A percentile compares a stretch with the other conserved stretches of the same genome.
Evolutionary conservation across 2,113 vertebrate species (phyloP).

Genomic region (Onychorhynchus coronatus): DNA sequence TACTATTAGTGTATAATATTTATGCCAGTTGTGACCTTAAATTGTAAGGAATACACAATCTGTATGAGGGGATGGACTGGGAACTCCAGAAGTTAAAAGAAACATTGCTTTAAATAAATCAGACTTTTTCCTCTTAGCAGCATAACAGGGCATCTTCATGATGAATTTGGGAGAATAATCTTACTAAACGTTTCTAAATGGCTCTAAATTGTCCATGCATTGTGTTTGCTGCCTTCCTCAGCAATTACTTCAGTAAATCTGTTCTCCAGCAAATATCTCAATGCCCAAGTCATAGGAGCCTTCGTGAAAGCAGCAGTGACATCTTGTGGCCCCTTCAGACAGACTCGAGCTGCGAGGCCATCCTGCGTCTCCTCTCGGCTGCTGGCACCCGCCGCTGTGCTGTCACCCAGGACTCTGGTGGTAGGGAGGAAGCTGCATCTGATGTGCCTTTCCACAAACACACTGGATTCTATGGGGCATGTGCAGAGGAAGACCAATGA

Average conservation of each 20-base stretch:
- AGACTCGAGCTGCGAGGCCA: fast-evolving
- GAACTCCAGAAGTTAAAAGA: neutral
- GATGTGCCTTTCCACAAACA: neutral
- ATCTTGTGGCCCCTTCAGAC: conserved; percentile 21
- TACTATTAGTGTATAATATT: neutral
- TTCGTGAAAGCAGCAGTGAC: conserved; percentile 15
- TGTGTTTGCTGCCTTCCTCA: neutral
- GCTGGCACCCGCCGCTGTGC: neutral
- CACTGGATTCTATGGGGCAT: fast-evolving
- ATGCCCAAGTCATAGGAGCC: neutral
- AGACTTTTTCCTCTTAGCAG: neutral
- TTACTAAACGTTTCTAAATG: neutral
- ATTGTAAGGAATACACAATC: neutral
- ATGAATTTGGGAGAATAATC: neutral
- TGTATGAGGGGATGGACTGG: neutral
- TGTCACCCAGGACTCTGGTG: neutral
- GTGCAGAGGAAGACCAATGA: neutral
- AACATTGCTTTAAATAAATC: neutral
- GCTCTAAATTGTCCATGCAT: neutral
- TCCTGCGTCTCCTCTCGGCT: fast-evolving
- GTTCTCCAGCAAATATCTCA: fast-evolving
- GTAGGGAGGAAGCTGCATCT: neutral
- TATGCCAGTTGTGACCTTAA: neutral
- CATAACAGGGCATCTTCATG: neutral
- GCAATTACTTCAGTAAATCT: neutral